Percentiles rank a stretch among this genome's conserved stretches.
Evolutionary conservation across 2,888 invertebrate species (phyloP).

Genomic region (Tubiluchus corallicola): DNA sequence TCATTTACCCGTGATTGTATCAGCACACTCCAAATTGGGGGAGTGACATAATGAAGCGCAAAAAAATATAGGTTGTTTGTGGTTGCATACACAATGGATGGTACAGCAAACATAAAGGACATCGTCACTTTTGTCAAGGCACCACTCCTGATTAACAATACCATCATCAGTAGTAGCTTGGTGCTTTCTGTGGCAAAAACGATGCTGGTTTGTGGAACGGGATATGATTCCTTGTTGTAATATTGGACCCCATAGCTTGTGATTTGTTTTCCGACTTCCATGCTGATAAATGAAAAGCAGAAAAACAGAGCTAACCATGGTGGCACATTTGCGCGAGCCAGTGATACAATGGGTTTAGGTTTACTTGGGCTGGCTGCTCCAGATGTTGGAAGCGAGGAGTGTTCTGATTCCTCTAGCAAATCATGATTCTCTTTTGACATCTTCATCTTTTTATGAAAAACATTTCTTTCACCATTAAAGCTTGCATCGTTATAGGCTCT

Average conservation of each 20-base stretch:
- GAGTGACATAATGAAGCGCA: background rate
- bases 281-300: background rate
- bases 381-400: no score
- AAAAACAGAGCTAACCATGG: background rate
- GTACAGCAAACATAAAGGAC: background rate
- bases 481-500: no score
- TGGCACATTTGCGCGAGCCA: background rate
- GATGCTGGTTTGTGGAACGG: background rate
- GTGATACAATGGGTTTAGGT: no score
- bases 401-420: no score
- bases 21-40: background rate
- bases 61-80: conserved; percentile 3
- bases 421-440: no score
- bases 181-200: no score
- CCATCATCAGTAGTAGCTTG: conserved; percentile 1
- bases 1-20: background rate
- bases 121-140: no score
- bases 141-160: background rate
- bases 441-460: no score
- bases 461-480: no score
- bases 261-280: background rate
- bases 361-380: no score
- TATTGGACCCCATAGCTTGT: background rate
- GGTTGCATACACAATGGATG: background rate
- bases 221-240: background rate